Conservation (phyloP, 2,797 vertebrate genomes). For the Rousettus madagascariensis region DNA sequence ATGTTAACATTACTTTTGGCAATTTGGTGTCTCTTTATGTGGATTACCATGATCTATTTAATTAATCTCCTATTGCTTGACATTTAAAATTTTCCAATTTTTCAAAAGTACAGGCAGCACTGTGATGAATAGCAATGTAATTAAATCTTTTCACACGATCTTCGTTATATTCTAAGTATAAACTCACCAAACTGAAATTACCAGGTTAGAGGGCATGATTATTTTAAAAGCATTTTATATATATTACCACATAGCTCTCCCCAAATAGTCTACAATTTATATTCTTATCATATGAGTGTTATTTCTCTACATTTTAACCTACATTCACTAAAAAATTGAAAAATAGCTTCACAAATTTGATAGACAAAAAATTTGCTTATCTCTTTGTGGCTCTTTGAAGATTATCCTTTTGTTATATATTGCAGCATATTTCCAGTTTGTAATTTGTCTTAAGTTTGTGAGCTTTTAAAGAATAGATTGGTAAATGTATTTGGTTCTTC, state of each 20-base stretch:
- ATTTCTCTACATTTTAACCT: constrained; percentile 11
- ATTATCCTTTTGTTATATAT: neutral
- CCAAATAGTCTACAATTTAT: neutral
- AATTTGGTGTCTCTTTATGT: constrained; percentile 43
- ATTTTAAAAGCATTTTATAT: constrained; percentile 34
- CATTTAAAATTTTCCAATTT: constrained; percentile 68
- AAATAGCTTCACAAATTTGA: neutral
- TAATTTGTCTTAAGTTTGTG: neutral
- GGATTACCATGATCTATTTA: constrained; percentile 61
- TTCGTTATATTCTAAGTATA: constrained; percentile 54
- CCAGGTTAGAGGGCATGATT: constrained; percentile 45
- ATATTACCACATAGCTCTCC: constrained; percentile 15
- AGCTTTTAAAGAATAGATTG: neutral
- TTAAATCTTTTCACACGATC: constrained; percentile 52
- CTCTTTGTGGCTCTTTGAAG: neutral
- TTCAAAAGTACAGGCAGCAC: constrained; percentile 46
- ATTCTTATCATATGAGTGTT: neutral
- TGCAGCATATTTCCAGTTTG: neutral
- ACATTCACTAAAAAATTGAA: neutral
- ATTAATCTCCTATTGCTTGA: constrained; percentile 71
- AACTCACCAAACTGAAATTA: constrained; percentile 55
- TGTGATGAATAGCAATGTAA: constrained; percentile 60
- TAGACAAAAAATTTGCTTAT: neutral
- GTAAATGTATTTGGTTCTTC: neutral
- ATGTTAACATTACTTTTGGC: constrained; percentile 35